Percentiles rank a stretch among this genome's conserved stretches.
Evolutionary conservation across 2,797 vertebrate genomes (phyloP).

Genomic region (Enteromius mattozi): DNA sequence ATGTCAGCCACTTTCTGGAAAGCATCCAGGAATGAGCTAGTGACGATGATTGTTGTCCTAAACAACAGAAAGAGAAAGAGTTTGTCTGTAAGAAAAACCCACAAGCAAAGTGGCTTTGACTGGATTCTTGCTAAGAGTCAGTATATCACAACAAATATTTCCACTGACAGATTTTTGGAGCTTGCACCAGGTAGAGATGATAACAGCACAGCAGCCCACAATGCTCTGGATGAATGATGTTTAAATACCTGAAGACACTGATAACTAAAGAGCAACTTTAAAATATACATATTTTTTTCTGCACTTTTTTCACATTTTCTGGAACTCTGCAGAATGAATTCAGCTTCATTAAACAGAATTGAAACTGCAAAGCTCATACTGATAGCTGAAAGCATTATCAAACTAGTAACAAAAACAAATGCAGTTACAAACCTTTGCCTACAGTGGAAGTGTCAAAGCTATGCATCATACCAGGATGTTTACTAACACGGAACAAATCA

Average conservation of each 20-base stretch:
- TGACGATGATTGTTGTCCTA: constrained; percentile 82
- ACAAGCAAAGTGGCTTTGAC: constrained; percentile 1
- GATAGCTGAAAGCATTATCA: neutral
- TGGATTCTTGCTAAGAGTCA: constrained; percentile 51
- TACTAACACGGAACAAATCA: neutral
- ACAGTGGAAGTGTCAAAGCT: neutral
- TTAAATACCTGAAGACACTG: constrained; percentile 2
- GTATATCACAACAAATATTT: constrained; percentile 22
- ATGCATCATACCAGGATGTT: neutral
- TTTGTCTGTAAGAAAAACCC: neutral
- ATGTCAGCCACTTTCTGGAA: constrained; percentile 88
- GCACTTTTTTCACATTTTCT: neutral
- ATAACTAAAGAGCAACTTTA: neutral
- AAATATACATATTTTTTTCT: neutral
- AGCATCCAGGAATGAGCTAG: constrained; percentile 83
- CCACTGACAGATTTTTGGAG: constrained; percentile 32
- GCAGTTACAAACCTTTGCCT: neutral
- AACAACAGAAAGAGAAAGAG: constrained; percentile 42
- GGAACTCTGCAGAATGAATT: too few species aligned
- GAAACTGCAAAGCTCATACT: neutral
- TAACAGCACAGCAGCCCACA: neutral
- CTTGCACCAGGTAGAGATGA: neutral
- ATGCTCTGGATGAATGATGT: neutral
- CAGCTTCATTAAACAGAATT: neutral
- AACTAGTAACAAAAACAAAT: neutral